Evolutionary conservation across 1,140 invertebrate species (phyloP).

Genomic region (Portunus trituberculatus): DNA sequence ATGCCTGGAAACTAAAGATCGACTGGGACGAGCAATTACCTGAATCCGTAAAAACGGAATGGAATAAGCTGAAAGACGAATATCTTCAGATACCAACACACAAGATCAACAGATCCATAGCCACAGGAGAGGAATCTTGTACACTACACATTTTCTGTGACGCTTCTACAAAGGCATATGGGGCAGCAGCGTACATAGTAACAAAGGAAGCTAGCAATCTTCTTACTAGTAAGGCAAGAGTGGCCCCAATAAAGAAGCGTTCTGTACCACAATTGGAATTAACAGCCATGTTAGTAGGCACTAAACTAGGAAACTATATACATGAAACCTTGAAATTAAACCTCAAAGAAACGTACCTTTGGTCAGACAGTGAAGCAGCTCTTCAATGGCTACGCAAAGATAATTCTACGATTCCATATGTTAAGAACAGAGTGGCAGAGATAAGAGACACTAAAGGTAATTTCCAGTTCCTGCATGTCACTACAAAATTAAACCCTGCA

Average conservation of each 20-base stretch:
- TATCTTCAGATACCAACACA: background rate
- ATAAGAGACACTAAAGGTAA: background rate
- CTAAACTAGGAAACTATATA: background rate
- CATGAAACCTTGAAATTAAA: background rate
- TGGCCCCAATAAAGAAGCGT: too few species aligned
- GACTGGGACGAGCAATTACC: background rate
- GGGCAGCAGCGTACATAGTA: background rate
- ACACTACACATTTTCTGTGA: background rate
- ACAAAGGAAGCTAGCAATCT: too few species aligned
- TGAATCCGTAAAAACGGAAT: background rate
- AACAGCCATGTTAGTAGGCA: too few species aligned
- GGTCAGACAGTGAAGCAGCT: background rate
- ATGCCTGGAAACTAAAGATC: slow-evolving; percentile 7
- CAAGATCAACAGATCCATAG: background rate
- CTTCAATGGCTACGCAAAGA: too few species aligned
- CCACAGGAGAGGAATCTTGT: background rate
- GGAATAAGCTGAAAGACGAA: background rate
- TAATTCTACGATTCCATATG: too few species aligned
- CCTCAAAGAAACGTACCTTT: background rate
- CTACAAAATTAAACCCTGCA: too few species aligned
- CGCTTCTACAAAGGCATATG: background rate
- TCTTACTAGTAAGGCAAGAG: too few species aligned
- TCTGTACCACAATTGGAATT: too few species aligned
- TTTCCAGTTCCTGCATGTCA: too few species aligned
- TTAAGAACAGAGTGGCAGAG: background rate